These are phyloP conservation scores for Xylophagus ater DNA, from an alignment of 2,888 invertebrate species.

Conservation along the genomic window DNA sequence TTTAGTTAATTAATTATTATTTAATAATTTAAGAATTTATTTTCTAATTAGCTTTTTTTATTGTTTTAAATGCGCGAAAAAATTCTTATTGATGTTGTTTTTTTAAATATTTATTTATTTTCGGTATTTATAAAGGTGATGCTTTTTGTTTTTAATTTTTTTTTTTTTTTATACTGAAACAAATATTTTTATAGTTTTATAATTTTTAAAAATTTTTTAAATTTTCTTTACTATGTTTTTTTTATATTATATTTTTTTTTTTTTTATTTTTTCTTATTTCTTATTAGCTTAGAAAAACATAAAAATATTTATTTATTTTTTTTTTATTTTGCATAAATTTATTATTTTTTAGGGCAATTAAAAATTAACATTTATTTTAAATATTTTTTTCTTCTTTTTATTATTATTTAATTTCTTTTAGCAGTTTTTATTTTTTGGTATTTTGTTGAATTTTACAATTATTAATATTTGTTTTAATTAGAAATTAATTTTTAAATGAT, in stretches of 20 bases:
- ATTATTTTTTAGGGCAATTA: no score
- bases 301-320: no score
- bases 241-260: no score
- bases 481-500: constrained; percentile 4
- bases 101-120: neutral
- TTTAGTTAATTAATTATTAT: constrained; percentile 3
- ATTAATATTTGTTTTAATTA: constrained; percentile 1
- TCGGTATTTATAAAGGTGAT: neutral
- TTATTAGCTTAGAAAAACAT: no score
- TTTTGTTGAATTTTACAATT: neutral
- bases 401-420: neutral
- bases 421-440: neutral
- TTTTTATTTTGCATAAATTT: no score
- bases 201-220: no score
- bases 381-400: neutral
- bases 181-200: no score
- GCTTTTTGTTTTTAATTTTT: neutral
- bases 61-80: neutral
- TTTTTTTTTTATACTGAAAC: no score
- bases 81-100: neutral
- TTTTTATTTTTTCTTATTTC: no score
- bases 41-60: neutral
- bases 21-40: neutral
- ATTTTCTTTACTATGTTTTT: no score
- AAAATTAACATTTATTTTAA: no score